phyloP scores from a whole-genome alignment of 2,888 invertebrate species.

The Achlya flavicornis region DNA sequence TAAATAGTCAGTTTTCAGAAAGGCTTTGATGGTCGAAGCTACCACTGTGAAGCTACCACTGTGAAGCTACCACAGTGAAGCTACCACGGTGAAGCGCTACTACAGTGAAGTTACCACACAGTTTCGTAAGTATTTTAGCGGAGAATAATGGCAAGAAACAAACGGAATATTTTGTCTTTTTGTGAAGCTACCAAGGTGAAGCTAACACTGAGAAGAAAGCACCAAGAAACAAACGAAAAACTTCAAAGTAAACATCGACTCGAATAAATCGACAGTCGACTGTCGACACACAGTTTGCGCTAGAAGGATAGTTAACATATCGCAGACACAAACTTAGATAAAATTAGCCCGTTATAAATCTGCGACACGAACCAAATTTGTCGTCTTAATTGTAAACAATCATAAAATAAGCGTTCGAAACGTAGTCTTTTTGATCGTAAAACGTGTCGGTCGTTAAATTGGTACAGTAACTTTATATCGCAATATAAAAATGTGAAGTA shows the following conservation, averaged over 20 bases:
- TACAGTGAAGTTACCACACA: no score
- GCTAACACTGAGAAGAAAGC: background rate
- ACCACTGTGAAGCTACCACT: no score
- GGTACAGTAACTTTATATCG: slow-evolving; percentile 1
- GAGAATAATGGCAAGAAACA: no score
- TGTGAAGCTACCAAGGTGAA: no score
- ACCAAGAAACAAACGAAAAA: background rate
- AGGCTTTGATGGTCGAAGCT: no score
- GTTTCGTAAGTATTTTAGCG: no score
- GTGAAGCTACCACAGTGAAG: no score
- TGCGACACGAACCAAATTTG: slow-evolving; percentile 45
- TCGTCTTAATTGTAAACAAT: slow-evolving; percentile 52
- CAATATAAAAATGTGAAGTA: background rate
- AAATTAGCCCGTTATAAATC: slow-evolving; percentile 55
- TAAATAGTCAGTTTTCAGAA: no score
- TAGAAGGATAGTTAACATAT: slow-evolving; percentile 40
- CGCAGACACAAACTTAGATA: slow-evolving; percentile 39
- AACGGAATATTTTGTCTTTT: no score
- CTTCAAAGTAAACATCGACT: slow-evolving; percentile 6
- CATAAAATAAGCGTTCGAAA: slow-evolving; percentile 48
- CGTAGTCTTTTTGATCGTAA: slow-evolving; percentile 50
- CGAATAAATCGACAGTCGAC: slow-evolving; percentile 15
- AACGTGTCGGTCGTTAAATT: slow-evolving; percentile 22
- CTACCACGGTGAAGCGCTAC: no score
- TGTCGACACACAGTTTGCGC: slow-evolving; percentile 19